phyloP scores from a whole-genome alignment of 2,888 invertebrate genomes.

The Schizaphis graminum region DNA sequence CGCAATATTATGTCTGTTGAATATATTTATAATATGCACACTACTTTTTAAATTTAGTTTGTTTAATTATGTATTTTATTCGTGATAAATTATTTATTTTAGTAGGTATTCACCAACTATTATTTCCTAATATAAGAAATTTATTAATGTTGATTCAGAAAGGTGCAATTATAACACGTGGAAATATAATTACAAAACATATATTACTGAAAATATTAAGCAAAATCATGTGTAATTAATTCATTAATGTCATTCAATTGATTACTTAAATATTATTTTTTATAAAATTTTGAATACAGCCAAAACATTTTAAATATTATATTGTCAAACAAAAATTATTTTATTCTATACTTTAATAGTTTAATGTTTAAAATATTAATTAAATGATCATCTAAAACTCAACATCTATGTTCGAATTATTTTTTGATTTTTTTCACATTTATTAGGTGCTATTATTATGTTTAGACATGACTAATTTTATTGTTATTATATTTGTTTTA shows the following conservation, averaged over 20 bases:
- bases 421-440: not conserved
- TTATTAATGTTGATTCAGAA: not conserved
- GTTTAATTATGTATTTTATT: not conserved
- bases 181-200: not conserved
- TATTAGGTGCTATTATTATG: not conserved
- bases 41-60: not conserved
- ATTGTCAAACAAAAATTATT: not conserved
- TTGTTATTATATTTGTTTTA: constrained; percentile 21
- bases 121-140: not conserved
- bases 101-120: not conserved
- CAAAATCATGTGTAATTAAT: not conserved
- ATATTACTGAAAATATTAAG: not conserved
- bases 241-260: not conserved
- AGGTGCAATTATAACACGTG: not conserved
- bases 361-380: too few species aligned
- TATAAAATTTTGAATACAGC: not conserved
- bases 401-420: not conserved
- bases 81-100: not conserved
- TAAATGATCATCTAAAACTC: not conserved
- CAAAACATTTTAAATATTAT: not conserved
- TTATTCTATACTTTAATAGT: not conserved
- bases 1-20: not conserved
- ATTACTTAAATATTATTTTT: not conserved
- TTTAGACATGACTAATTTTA: not conserved
- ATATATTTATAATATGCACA: not conserved